Evolutionary conservation across 2,113 vertebrate genomes (phyloP).

Genomic region (Psilopogon haemacephalus): DNA sequence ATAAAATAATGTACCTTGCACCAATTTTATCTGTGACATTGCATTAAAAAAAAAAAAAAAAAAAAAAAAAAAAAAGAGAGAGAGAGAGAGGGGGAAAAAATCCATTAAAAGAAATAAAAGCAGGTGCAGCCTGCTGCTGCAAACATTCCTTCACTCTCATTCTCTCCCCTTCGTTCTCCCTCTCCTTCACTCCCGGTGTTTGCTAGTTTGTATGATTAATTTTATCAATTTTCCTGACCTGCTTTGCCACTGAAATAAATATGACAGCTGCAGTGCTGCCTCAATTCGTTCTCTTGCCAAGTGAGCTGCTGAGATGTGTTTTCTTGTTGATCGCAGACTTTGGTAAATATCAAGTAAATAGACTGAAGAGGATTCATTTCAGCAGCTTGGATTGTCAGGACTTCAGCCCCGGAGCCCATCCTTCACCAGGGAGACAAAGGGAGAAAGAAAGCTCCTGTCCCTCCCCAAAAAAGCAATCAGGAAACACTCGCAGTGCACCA

Average conservation of each 20-base stretch:
- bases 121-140: slow-evolving; percentile 73
- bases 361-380: slow-evolving; percentile 73
- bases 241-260: slow-evolving; percentile 80
- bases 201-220: slow-evolving; percentile 83
- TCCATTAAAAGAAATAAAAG: slow-evolving; percentile 75
- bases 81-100: not conserved
- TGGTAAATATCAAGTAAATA: slow-evolving; percentile 77
- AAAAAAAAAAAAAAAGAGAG: too few species aligned
- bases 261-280: slow-evolving; percentile 77
- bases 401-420: slow-evolving; percentile 43
- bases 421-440: slow-evolving; percentile 9
- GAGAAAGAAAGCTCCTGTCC: slow-evolving; percentile 11
- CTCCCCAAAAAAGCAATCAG: slow-evolving; percentile 47
- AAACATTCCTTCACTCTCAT: slow-evolving; percentile 70
- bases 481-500: not conserved
- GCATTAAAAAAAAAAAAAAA: slow-evolving; percentile 41
- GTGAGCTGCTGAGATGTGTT: slow-evolving; percentile 75
- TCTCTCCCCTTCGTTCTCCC: slow-evolving; percentile 58
- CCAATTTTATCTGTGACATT: slow-evolving; percentile 65
- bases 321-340: slow-evolving; percentile 75
- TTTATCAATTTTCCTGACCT: slow-evolving; percentile 83
- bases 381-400: slow-evolving; percentile 67
- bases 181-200: slow-evolving; percentile 75
- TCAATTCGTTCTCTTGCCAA: slow-evolving; percentile 78
- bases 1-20: slow-evolving; percentile 51